These are phyloP conservation scores for Esox niger DNA, from an alignment of 2,113 vertebrate species.

Conservation along the genomic window DNA sequence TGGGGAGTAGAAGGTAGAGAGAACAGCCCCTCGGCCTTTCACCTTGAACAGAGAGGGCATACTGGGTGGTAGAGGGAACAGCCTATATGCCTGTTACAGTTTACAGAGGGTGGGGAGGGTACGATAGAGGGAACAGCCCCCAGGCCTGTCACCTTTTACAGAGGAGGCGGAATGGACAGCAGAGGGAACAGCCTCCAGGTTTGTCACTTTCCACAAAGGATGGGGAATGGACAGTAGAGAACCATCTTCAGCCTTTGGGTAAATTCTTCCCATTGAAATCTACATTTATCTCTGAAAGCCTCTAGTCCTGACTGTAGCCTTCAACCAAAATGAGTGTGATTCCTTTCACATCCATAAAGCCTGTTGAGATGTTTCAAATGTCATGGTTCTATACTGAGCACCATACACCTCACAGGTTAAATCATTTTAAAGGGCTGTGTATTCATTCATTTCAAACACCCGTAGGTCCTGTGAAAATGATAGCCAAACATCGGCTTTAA, in stretches of 20 bases:
- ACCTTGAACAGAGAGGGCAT: constrained; percentile 17
- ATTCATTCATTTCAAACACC: not conserved
- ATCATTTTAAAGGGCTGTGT: not conserved
- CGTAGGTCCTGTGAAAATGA: not conserved
- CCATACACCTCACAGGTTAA: not conserved
- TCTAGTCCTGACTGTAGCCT: not conserved
- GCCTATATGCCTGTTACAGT: constrained; percentile 1
- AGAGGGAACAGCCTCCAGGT: not conserved
- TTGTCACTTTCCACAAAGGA: not conserved
- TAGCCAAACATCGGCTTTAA: not conserved
- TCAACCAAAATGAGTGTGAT: not conserved
- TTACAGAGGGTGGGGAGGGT: not conserved
- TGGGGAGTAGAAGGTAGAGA: constrained; percentile 6
- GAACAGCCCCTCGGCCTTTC: constrained; percentile 19
- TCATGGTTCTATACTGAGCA: no score
- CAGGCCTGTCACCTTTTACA: not conserved
- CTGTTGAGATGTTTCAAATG: not conserved
- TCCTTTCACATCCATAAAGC: not conserved
- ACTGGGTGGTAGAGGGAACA: not conserved
- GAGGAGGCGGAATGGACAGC: no score
- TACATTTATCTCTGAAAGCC: not conserved
- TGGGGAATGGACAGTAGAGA: not conserved
- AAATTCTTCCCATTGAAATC: not conserved
- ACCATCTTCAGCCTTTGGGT: not conserved
- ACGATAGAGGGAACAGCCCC: not conserved